Evolutionary conservation across 2,113 vertebrate genomes (phyloP).

Genomic region (Albula glossodonta): DNA sequence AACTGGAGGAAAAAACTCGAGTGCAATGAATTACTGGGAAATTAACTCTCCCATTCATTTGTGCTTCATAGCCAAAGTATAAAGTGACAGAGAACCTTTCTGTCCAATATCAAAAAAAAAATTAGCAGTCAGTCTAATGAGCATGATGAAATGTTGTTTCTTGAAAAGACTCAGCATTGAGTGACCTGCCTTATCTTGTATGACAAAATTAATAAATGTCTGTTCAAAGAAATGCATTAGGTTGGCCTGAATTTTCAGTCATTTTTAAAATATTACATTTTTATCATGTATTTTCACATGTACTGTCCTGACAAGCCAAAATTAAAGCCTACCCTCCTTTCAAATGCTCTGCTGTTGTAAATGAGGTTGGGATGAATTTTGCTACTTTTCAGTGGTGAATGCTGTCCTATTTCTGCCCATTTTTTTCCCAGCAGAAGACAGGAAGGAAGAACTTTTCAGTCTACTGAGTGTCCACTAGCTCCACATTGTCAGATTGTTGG

Average conservation of each 20-base stretch:
- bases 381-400: slow-evolving; percentile 40
- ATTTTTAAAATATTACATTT: slow-evolving; percentile 34
- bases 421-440: slow-evolving; percentile 50
- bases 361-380: slow-evolving; percentile 24
- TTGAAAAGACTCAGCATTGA: slow-evolving; percentile 39
- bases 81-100: slow-evolving; percentile 31
- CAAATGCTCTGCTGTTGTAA: slow-evolving; percentile 24
- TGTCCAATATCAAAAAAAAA: slow-evolving; percentile 43
- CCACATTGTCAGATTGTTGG: slow-evolving; percentile 62
- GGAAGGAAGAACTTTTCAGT: slow-evolving; percentile 62
- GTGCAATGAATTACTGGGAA: slow-evolving; percentile 32
- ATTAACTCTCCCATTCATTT: slow-evolving; percentile 40
- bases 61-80: slow-evolving; percentile 20
- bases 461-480: slow-evolving; percentile 51
- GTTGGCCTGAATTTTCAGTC: slow-evolving; percentile 36
- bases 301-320: slow-evolving; percentile 42
- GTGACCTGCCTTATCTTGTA: slow-evolving; percentile 37
- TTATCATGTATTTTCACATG: slow-evolving; percentile 36
- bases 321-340: slow-evolving; percentile 42
- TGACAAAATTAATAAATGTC: slow-evolving; percentile 48
- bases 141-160: slow-evolving; percentile 41
- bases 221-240: slow-evolving; percentile 35
- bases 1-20: slow-evolving; percentile 32
- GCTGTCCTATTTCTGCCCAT: slow-evolving; percentile 37
- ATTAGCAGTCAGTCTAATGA: slow-evolving; percentile 22